Conservation (phyloP, 2,888 invertebrate species). For the Papilio gigon region DNA sequence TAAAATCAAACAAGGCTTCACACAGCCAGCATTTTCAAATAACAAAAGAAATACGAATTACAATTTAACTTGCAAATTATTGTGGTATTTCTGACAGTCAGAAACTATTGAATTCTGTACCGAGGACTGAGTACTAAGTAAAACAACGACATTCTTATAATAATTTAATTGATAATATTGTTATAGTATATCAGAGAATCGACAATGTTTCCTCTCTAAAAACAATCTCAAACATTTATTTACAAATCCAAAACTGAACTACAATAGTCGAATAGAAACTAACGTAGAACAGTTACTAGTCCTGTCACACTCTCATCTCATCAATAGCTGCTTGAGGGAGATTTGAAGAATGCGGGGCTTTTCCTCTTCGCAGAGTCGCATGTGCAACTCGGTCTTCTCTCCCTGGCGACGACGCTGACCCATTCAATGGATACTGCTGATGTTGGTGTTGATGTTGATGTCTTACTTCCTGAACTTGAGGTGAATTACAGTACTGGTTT, state of each 20-base stretch:
- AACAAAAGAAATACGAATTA: neutral
- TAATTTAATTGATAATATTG: constrained; percentile 58
- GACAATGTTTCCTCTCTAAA: constrained; percentile 66
- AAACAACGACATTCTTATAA: constrained; percentile 5
- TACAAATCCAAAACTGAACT: constrained; percentile 62
- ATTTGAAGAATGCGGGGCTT: constrained; percentile 80
- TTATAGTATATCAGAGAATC: constrained; percentile 67
- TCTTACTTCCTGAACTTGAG: constrained; percentile 71
- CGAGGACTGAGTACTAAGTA: neutral
- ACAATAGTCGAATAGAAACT: constrained; percentile 55
- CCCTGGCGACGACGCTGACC: constrained; percentile 75
- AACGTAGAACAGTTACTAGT: constrained; percentile 54
- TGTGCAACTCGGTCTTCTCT: constrained; percentile 66
- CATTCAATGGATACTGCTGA: constrained; percentile 83
- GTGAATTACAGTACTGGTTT: constrained; percentile 79
- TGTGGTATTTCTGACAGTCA: too few species aligned
- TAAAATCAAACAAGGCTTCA: constrained; percentile 4
- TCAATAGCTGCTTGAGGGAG: constrained; percentile 92
- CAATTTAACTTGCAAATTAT: neutral
- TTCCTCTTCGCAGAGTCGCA: constrained; percentile 72
- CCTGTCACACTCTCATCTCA: constrained; percentile 94
- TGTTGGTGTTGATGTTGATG: constrained; percentile 21
- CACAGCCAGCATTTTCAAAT: neutral
- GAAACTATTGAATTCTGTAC: neutral
- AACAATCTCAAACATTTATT: constrained; percentile 60